A percentile compares a stretch with the other conserved stretches of the same genome.
These are phyloP conservation scores for Drosophila mettleri DNA, from an alignment of 2,888 invertebrate species.

Conservation along the genomic window DNA sequence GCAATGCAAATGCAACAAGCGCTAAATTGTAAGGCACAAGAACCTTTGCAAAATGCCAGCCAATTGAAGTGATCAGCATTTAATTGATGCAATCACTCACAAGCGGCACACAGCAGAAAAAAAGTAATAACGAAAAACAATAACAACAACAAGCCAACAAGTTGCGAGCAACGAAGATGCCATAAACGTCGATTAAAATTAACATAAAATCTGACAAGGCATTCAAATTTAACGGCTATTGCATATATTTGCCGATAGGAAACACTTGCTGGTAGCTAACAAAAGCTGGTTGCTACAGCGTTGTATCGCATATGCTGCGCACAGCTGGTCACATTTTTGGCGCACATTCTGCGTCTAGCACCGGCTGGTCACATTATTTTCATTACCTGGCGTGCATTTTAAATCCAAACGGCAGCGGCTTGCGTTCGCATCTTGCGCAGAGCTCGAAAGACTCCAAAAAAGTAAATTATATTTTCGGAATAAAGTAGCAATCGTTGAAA, in stretches of 20 bases:
- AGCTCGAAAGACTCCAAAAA: constrained; percentile 43
- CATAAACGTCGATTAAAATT: background rate
- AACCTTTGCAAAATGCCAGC: constrained; percentile 31
- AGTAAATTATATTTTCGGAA: background rate
- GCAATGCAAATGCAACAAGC: constrained; percentile 66
- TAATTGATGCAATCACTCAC: constrained; percentile 72
- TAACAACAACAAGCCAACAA: constrained; percentile 28
- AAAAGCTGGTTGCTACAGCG: constrained; percentile 30
- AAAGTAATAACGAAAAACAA: constrained; percentile 20
- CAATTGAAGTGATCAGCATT: constrained; percentile 73
- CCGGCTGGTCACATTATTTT: constrained; percentile 50
- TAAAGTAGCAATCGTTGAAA: constrained; percentile 58
- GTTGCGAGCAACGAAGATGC: background rate
- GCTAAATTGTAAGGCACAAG: constrained; percentile 36
- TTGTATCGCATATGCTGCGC: background rate
- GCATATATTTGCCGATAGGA: constrained; percentile 11
- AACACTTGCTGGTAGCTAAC: constrained; percentile 10
- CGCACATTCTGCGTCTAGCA: background rate
- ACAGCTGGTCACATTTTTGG: constrained; percentile 12
- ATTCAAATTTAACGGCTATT: background rate
- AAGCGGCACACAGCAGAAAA: too few relatives aligned
- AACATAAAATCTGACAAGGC: background rate
- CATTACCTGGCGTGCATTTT: constrained; percentile 66
- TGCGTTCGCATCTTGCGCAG: constrained; percentile 63
- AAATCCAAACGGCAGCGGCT: constrained; percentile 80